Base-by-base conservation (phyloP, 2,888 invertebrate genomes). In the Furcula furcula region DNA sequence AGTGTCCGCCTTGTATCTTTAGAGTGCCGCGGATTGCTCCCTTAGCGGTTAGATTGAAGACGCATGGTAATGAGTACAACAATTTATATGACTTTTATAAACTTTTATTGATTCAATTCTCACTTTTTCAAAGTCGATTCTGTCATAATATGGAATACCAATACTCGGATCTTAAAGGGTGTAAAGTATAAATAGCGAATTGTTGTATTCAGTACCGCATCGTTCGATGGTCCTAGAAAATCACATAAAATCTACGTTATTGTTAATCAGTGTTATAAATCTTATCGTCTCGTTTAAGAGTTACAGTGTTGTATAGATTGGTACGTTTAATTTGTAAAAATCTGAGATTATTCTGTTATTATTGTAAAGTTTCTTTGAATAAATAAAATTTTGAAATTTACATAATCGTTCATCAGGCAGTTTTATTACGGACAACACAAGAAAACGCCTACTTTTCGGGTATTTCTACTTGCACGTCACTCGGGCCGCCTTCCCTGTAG, bases 271-370 rank as follows among this genome's bases (percentile, higher is more conserved):
- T 87, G 88, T 88, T 87, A 77, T 74, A 78, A 84, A 84, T 80
- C 84, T 85, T 83, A 78, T 84, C 76, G 76, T 85, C 85, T 85
- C 82, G 82, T 84, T 84, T 87, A 86, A 85, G 82, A 81, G 84
- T 85, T 82, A 82, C 81, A 82, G 83, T 88, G 85, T 86, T 87
- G 88, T 88, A 87, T 87, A 87, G 86, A 86, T 82, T 68, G 75
- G 73, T 86, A 85, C 65, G 73, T 76, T 85, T 86, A 57, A 81
- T 87, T 87, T 88, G 78, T 82, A 82, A 56, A 84, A 78, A 79
- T 84, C 82, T 78, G 75, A 85, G 59, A 82, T 82, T 82, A 80
- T 88, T 87, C 73, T 86, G 85, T 87, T 87, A 79, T 77, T 72
- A 83, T 76, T 81, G 85, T 87, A 85, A 85, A 78, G 67, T 88